These are phyloP conservation scores for Pissodes strobi DNA, from an alignment of 1,140 invertebrate species.

Conservation along the genomic window DNA sequence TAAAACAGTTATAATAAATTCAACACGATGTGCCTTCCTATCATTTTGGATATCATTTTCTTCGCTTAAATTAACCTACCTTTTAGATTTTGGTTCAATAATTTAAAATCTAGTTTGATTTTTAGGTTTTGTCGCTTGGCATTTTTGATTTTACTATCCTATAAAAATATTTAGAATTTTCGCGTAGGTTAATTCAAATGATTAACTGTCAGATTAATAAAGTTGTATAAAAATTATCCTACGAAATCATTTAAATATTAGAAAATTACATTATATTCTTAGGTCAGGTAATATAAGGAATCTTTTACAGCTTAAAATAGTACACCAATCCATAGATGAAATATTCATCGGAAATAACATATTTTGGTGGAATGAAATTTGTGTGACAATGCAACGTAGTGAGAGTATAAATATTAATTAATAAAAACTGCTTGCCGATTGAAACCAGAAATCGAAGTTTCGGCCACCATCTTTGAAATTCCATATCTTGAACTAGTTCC, in stretches of 20 bases:
- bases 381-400: too few species aligned
- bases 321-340: not conserved
- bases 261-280: constrained; percentile 8
- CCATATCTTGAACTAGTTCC: too few species aligned
- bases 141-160: not conserved
- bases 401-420: too few species aligned
- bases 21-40: constrained; percentile 4
- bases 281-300: not conserved
- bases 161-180: not conserved
- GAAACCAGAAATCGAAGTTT: too few species aligned
- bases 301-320: not conserved
- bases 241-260: constrained; percentile 6
- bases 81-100: not conserved
- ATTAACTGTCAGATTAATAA: not conserved
- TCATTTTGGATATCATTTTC: not conserved
- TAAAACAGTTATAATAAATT: constrained; percentile 21
- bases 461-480: too few species aligned
- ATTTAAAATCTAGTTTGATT: not conserved
- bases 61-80: constrained; percentile 16
- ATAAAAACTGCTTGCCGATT: too few species aligned
- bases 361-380: too few species aligned
- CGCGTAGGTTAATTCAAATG: constrained; percentile 1
- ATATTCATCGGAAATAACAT: too few species aligned
- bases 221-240: constrained; percentile 17
- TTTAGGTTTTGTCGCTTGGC: too few species aligned